Conservation (phyloP, 2,888 invertebrate species). For the Allygus modestus region DNA sequence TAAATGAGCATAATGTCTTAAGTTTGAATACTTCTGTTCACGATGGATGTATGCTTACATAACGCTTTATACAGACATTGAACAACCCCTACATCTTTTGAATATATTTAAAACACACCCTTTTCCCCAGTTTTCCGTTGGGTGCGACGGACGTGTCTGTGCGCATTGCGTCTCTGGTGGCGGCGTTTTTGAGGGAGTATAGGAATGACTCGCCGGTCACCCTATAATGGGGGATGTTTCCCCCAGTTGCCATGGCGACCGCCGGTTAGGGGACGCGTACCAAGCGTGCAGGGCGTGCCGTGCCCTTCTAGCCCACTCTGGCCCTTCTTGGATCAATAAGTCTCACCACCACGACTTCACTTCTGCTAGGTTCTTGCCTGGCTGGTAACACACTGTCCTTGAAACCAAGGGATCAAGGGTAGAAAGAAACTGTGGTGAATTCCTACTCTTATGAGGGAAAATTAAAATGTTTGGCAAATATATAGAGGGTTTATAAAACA, state of each 20-base stretch:
- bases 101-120: too few species aligned
- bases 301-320: constrained; percentile 40
- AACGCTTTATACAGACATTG: too few species aligned
- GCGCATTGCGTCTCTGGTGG: background rate
- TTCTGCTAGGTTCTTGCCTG: constrained; percentile 1
- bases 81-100: too few species aligned
- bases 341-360: constrained; percentile 7
- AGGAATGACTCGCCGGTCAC: constrained; percentile 25
- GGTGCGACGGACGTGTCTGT: too few species aligned
- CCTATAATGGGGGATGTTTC: constrained; percentile 29
- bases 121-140: too few species aligned
- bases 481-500: too few species aligned
- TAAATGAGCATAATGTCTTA: too few species aligned
- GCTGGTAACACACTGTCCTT: constrained; percentile 22
- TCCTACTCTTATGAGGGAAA: too few species aligned
- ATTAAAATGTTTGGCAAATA: too few species aligned
- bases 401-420: background rate
- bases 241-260: constrained; percentile 40
- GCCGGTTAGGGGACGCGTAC: constrained; percentile 36
- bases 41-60: too few species aligned
- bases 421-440: background rate
- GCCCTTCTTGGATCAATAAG: constrained; percentile 37
- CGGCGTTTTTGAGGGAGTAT: too few species aligned
- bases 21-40: too few species aligned
- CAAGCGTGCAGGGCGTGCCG: constrained; percentile 14